Base-by-base conservation (phyloP, 2,113 vertebrate species). In the Aegotheles bennettii region DNA sequence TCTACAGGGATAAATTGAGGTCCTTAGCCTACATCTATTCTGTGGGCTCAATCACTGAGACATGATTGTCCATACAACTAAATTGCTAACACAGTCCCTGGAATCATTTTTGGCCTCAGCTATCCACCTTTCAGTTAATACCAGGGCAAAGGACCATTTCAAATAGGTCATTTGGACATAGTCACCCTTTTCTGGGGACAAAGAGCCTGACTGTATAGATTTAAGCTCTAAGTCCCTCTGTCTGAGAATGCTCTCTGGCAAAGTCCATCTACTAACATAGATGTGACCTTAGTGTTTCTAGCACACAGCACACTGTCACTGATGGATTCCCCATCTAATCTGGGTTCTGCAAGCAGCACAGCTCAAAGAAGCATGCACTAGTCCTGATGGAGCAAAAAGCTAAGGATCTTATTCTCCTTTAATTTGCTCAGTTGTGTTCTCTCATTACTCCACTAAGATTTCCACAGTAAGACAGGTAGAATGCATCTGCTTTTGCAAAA, bases 1-100 rank as follows among this genome's bases (percentile, higher is more conserved):
- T 96, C 90, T 96, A 91, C 90, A 94, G 87, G 92, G 95, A 95
- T 96, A 96, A 94, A 95, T 38, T 23, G 38, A 61, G 60, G 85
- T 93, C 83, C 75, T 18, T 28, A 91, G 83, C 83, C 85, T 84
- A 60, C 53, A 45, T 69, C n/a, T 88, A 67, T 88, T 94, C 75
- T 81, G n/a, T 75, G 51, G 47, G 38, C 60, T 93, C 91, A 86
- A 73, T 83, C 90, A 89, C 89, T 54, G 42, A 73, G 59, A 84
- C 76, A 84, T 47, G 76, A 90, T 81, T 88, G 56, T 84, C 83
- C 59, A 54, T 70, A 70, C 64, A 94, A 84, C 93, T 92, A 88
- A 94, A 94, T 33, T 77, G 38, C 86, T 83, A 88, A 54, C 73
- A 68, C 40, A 70, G 54, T 74, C 51, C 36, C 82, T 50, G 36